These are phyloP conservation scores for Chinchilla lanigera DNA, from an alignment of 2,113 vertebrate genomes.

Conservation along the genomic window DNA sequence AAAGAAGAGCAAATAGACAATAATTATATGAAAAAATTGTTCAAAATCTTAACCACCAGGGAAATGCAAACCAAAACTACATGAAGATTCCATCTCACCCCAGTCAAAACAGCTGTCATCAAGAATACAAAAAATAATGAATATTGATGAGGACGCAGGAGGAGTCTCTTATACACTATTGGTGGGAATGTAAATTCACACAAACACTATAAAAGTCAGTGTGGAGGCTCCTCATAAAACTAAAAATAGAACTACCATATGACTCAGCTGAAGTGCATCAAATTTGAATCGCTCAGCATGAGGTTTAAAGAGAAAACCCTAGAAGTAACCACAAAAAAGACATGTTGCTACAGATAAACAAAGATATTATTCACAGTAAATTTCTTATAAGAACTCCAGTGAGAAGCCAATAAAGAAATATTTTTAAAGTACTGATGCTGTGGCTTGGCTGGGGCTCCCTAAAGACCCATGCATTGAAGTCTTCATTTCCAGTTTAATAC, in stretches of 20 bases:
- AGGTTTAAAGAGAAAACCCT: background rate
- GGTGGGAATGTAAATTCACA: background rate
- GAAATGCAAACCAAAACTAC: background rate
- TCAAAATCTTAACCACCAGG: background rate
- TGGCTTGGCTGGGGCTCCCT: background rate
- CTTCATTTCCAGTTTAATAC: background rate
- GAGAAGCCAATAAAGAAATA: background rate
- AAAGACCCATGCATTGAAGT: no score
- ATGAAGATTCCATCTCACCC: background rate
- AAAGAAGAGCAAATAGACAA: background rate
- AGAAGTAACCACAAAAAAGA: background rate
- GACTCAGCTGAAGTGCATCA: background rate
- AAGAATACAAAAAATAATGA: background rate
- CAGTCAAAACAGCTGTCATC: background rate
- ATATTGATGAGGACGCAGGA: background rate
- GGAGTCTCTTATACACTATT: background rate
- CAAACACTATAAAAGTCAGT: background rate
- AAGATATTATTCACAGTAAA: background rate
- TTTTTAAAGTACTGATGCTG: background rate
- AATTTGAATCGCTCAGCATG: background rate
- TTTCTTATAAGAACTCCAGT: background rate
- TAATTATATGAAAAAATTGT: background rate
- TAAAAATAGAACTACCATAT: background rate
- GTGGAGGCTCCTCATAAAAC: background rate
- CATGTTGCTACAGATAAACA: background rate